phyloP scores from a whole-genome alignment of 2,797 vertebrate species.

The Trematomus bernacchii region DNA sequence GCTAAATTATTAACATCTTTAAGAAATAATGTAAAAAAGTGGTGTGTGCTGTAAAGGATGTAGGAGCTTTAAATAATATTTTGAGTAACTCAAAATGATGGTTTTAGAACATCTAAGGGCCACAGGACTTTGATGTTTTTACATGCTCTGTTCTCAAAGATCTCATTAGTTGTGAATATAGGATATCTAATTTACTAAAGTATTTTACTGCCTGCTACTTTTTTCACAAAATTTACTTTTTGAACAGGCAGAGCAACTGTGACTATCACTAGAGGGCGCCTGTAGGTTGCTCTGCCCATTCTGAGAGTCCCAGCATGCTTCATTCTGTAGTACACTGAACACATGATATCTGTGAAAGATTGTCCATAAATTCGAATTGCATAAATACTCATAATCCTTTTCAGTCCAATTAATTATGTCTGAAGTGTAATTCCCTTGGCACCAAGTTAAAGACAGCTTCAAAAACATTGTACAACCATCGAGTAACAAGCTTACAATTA shows the following conservation, averaged over 20 bases:
- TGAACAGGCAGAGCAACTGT: neutral
- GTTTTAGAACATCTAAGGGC: neutral
- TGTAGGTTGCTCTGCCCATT: constrained; percentile 57
- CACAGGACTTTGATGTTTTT: neutral
- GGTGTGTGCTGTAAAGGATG: neutral
- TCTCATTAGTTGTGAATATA: neutral
- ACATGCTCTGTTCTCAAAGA: neutral
- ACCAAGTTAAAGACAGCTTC: constrained; percentile 26
- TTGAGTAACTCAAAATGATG: neutral
- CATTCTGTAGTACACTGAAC: constrained; percentile 30
- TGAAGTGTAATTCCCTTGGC: constrained; percentile 25
- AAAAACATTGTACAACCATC: constrained; percentile 5
- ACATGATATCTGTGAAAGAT: constrained; percentile 38
- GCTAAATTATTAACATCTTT: neutral
- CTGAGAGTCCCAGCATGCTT: constrained; percentile 17
- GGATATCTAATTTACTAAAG: neutral
- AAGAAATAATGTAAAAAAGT: neutral
- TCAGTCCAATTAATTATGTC: constrained; percentile 26
- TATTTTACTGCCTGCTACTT: neutral
- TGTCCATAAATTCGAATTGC: constrained; percentile 48
- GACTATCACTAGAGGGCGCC: constrained; percentile 83
- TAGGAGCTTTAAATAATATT: neutral
- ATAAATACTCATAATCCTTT: constrained; percentile 49
- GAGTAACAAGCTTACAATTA: neutral
- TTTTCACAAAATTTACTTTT: neutral